Conservation (phyloP, 2,797 vertebrate species). For the Hydrophis major region DNA sequence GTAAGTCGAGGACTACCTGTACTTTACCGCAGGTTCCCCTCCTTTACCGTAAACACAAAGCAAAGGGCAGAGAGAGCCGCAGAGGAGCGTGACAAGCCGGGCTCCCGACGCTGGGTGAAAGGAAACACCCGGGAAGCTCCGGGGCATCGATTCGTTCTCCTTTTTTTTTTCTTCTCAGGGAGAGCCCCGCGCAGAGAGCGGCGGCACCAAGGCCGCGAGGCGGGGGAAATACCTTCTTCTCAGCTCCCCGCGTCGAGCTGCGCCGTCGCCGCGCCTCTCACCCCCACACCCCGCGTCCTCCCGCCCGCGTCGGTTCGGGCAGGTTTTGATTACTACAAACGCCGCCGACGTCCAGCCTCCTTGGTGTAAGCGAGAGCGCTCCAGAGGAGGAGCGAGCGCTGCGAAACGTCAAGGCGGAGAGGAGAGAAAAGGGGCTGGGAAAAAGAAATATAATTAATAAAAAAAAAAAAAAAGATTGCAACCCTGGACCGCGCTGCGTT, state of each 20-base stretch:
- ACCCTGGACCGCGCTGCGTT: conserved; percentile 66
- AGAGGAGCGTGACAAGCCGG: neutral
- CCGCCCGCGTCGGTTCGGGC: conserved; percentile 4
- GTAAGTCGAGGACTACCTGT: neutral
- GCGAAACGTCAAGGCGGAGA: conserved; percentile 65
- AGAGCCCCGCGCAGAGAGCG: neutral
- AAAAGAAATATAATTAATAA: too few species aligned
- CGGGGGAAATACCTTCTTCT: too few species aligned
- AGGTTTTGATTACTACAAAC: conserved; percentile 43
- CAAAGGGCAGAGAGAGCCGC: neutral
- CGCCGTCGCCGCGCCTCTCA: neutral
- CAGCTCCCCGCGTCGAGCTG: too few species aligned
- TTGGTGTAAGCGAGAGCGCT: conserved; percentile 61
- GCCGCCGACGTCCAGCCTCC: conserved; percentile 48
- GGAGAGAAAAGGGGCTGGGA: neutral
- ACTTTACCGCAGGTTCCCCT: neutral
- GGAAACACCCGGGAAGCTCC: neutral
- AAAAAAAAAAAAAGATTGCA: conserved; percentile 37
- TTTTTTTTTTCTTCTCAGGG: neutral
- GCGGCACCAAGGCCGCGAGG: neutral
- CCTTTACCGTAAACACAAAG: neutral
- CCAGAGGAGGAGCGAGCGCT: conserved; percentile 75
- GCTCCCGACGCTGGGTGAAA: neutral
- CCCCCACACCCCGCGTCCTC: neutral
- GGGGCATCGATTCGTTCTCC: neutral